Base-by-base conservation (phyloP, 1,140 invertebrate genomes). In the Manduca sexta region DNA sequence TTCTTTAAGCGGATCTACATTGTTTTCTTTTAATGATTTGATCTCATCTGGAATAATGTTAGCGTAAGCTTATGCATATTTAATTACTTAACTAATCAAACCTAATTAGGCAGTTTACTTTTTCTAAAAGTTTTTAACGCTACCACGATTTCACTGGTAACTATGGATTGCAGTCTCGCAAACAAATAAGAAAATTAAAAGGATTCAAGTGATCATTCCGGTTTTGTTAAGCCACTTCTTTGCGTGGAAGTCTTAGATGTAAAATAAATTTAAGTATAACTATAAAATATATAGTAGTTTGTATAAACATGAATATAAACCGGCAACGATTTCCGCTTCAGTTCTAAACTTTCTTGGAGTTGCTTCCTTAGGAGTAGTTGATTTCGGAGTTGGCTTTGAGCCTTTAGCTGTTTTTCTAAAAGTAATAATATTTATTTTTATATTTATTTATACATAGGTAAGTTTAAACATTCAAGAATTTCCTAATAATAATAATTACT, bases 301-400 rank as follows among this genome's bases (percentile, higher is more conserved):
- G n/a, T 11, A 11, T 4, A 35, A 11, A 5, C 4, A 12, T 34
- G 7, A 35, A n/a, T 29, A 42, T 33, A 43, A 35, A 84, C 80
- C 80, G 51, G 66, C 54, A 33, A 72, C 62, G 40, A 84, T 79
- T 71, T 84, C 78, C 10, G 69, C 58, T 60, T 82, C 78, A 17
- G 67, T 77, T 30, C 80, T 52, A 15, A 64, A 56, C 37, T 69
- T 73, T 45, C 56, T 69, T 12, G 65, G 56, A 6, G 60, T 42
- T 13, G 17, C 11, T 35, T 70, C 64, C 37, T 63, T 62, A 26
- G 51, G 16, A 11, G 46, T 15, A 4, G 45, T 26, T n/a, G 49
- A 14, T 41, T 69, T 74, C 14, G 60, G 2, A 17, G 51, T 10
- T 34, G 11, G 31, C 63, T 69, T 74, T 2, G 73, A 66, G 49